Percentiles rank a stretch among this genome's conserved stretches.
These are phyloP conservation scores for Pristis pectinata DNA, from an alignment of 2,797 vertebrate genomes.

Conservation along the genomic window DNA sequence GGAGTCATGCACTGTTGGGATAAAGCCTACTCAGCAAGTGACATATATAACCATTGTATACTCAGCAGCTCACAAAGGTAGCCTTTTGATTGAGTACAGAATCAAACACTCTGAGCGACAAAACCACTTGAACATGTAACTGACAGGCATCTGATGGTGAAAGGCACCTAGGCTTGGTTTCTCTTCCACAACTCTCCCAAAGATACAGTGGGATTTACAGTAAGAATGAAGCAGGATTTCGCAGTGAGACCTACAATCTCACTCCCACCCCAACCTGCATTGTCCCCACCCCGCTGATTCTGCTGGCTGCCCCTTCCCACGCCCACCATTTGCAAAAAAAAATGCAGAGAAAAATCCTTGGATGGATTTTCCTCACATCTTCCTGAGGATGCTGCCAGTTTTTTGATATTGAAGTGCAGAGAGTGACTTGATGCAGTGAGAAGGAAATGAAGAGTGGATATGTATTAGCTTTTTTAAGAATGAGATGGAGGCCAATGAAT, in stretches of 20 bases:
- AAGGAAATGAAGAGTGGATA: too few relatives aligned
- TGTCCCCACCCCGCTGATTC: neutral
- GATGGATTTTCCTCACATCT: neutral
- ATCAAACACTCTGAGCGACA: neutral
- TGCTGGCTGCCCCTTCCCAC: neutral
- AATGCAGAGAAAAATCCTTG: neutral
- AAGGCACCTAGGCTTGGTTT: neutral
- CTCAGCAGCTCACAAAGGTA: neutral
- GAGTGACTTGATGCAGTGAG: too few relatives aligned
- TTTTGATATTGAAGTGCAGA: neutral
- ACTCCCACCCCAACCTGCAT: neutral
- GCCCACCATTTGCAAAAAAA: neutral
- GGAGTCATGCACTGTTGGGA: neutral
- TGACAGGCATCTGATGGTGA: neutral
- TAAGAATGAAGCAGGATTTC: neutral
- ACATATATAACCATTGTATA: neutral
- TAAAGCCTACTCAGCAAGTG: neutral
- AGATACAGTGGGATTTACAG: neutral
- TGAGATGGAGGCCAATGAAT: too few relatives aligned
- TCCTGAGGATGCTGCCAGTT: neutral
- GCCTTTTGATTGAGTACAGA: neutral
- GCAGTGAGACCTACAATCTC: neutral
- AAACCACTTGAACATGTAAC: neutral
- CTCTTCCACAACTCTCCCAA: neutral
- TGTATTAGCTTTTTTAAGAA: too few relatives aligned